phyloP scores from a whole-genome alignment of 2,797 vertebrate genomes.

The Anableps anableps region DNA sequence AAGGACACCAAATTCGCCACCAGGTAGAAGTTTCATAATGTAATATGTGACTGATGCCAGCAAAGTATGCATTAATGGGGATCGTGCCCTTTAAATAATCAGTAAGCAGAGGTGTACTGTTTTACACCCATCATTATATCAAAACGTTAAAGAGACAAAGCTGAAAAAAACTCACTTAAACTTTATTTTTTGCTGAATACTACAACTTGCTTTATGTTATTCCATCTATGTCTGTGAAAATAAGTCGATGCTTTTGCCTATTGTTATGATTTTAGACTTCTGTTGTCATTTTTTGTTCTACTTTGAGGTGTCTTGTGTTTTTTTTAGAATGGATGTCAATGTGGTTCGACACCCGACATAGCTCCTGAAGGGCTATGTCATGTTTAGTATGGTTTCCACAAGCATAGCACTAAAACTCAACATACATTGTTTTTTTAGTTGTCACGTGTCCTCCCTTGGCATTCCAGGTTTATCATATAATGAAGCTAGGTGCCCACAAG shows the following conservation, averaged over 20 bases:
- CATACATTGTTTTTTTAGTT: background rate
- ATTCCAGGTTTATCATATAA: background rate
- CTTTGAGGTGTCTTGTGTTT: background rate
- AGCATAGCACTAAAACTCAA: background rate
- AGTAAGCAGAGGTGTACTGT: background rate
- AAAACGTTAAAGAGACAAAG: background rate
- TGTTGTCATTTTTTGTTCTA: background rate
- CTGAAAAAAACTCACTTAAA: background rate
- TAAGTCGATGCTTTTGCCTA: background rate
- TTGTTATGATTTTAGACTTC: background rate
- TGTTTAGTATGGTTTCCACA: background rate
- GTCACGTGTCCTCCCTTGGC: background rate
- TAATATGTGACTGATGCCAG: constrained; percentile 53
- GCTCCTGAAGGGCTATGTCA: background rate
- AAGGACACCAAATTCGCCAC: constrained; percentile 66
- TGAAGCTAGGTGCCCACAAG: background rate
- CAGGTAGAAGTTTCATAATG: constrained; percentile 52
- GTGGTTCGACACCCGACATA: background rate
- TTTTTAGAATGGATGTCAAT: background rate
- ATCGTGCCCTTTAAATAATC: constrained; percentile 55
- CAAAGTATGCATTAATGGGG: constrained; percentile 57
- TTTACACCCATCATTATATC: background rate
- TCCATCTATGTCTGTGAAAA: background rate
- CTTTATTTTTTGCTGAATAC: background rate
- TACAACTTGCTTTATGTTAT: background rate